A percentile compares a stretch with the other conserved stretches of the same genome.
Evolutionary conservation across 2,888 invertebrate genomes (phyloP).

Genomic region (Callinectes sapidus): DNA sequence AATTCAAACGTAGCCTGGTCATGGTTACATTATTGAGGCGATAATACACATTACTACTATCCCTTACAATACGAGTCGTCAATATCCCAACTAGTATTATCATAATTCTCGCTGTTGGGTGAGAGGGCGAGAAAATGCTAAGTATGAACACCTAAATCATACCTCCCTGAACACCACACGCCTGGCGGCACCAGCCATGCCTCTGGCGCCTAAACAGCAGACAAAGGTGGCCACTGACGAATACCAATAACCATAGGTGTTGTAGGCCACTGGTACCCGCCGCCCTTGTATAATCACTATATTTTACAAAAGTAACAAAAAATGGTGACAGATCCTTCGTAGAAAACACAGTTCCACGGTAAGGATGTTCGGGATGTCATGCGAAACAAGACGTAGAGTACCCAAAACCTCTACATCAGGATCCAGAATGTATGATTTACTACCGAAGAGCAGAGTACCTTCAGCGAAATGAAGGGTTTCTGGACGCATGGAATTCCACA

Average conservation of each 20-base stretch:
- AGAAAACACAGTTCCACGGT: background rate
- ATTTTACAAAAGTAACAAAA: conserved; percentile 11
- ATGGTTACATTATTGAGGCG: background rate
- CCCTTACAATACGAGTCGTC: background rate
- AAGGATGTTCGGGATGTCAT: background rate
- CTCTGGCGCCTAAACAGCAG: background rate
- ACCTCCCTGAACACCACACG: background rate
- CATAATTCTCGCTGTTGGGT: background rate
- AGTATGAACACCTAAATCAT: background rate
- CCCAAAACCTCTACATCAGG: background rate
- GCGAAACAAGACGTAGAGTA: background rate
- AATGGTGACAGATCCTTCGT: background rate
- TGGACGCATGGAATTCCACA: background rate
- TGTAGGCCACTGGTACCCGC: background rate
- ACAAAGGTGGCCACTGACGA: background rate
- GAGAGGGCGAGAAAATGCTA: background rate
- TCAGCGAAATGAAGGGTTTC: background rate
- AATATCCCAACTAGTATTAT: background rate
- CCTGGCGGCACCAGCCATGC: background rate
- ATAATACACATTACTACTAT: background rate
- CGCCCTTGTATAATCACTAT: background rate
- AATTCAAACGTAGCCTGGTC: background rate
- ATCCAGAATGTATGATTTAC: background rate
- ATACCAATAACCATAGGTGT: background rate
- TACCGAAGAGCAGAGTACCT: background rate